These are phyloP conservation scores for Platycheirus albimanus DNA, from an alignment of 2,888 invertebrate genomes.

Conservation along the genomic window DNA sequence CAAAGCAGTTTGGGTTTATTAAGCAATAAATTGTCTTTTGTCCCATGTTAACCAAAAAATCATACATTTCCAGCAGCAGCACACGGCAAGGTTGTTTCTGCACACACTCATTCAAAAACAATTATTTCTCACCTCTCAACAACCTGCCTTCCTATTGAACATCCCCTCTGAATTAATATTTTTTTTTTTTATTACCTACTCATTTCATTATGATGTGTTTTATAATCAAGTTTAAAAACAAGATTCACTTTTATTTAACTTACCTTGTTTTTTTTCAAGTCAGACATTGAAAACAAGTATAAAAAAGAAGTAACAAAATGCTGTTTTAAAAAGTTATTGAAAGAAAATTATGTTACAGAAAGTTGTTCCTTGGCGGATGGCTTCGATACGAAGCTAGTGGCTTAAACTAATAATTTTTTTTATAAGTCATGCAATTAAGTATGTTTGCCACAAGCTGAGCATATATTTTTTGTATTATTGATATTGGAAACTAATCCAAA, in stretches of 20 bases:
- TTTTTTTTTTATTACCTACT: too few species aligned
- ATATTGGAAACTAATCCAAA: too few species aligned
- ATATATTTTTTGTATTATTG: too few species aligned
- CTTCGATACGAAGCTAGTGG: too few species aligned
- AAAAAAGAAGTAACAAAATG: not conserved
- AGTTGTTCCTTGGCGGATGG: not conserved
- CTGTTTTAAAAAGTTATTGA: slow-evolving; percentile 3
- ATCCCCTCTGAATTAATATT: slow-evolving; percentile 19
- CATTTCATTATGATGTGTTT: slow-evolving; percentile 21
- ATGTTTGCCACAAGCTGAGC: too few species aligned
- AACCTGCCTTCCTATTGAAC: slow-evolving; percentile 5
- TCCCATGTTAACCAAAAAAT: not conserved
- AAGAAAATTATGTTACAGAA: not conserved
- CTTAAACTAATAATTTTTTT: too few species aligned
- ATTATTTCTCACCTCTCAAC: slow-evolving; percentile 28
- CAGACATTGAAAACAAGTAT: slow-evolving; percentile 23
- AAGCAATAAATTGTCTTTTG: slow-evolving; percentile 1
- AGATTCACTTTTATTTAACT: slow-evolving; percentile 54
- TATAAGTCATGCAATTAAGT: too few species aligned
- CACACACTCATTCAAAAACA: not conserved
- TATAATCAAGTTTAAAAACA: slow-evolving; percentile 48
- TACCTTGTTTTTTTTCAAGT: slow-evolving; percentile 26
- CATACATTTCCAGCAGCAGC: not conserved
- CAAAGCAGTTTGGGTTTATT: slow-evolving; percentile 13
- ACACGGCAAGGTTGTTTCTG: slow-evolving; percentile 28